Percentiles rank a stretch among this genome's conserved stretches.
Evolutionary conservation across 2,888 invertebrate species (phyloP).

Genomic region (Bombylius major): DNA sequence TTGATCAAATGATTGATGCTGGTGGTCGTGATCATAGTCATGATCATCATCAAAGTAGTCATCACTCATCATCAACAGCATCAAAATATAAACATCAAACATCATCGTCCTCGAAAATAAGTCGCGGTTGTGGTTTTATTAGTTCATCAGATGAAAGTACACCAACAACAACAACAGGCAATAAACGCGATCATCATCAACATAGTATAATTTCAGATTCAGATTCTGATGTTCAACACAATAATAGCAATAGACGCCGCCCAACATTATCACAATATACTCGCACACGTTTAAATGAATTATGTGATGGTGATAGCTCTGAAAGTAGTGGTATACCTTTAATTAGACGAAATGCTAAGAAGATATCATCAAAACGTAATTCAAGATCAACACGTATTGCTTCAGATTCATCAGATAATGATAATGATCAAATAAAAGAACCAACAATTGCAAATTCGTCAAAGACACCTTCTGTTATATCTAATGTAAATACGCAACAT

Average conservation of each 20-base stretch:
- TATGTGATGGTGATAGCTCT: constrained; percentile 36
- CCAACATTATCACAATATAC: constrained; percentile 36
- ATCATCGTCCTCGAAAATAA: constrained; percentile 18
- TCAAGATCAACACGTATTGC: constrained; percentile 56
- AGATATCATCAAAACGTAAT: constrained; percentile 47
- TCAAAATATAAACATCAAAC: constrained; percentile 15
- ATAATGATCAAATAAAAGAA: neutral
- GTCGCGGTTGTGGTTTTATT: constrained; percentile 32
- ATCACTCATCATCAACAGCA: neutral
- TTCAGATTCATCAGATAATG: constrained; percentile 62
- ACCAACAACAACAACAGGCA: constrained; percentile 13
- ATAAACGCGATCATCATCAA: neutral
- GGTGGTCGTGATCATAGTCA: neutral
- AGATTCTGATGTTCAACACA: constrained; percentile 38
- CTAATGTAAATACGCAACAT: constrained; percentile 27
- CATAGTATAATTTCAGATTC: constrained; percentile 33
- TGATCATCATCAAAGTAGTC: neutral
- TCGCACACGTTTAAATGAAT: constrained; percentile 37
- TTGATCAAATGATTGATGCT: constrained; percentile 22
- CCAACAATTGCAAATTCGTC: too few relatives aligned
- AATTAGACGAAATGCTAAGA: constrained; percentile 30
- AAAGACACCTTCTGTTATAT: too few relatives aligned
- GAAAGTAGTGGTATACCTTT: constrained; percentile 24
- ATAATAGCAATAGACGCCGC: constrained; percentile 8
- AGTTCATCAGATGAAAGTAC: constrained; percentile 45